phyloP scores from a whole-genome alignment of 2,888 invertebrate species.

The Melieria omissa region DNA sequence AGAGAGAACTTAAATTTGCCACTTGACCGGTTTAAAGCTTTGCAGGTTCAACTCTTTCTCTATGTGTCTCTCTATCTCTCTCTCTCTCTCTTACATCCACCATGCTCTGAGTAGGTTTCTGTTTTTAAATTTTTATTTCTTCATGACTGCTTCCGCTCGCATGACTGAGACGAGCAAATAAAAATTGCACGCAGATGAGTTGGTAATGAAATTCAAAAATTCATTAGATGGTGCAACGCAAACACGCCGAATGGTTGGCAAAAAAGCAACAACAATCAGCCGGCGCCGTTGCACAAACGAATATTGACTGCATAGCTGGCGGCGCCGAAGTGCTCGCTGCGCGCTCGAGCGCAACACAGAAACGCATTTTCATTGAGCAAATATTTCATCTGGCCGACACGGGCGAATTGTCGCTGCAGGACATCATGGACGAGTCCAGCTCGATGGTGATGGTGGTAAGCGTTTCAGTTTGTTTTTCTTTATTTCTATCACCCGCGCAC shows the following conservation, averaged over 20 bases:
- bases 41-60: no score
- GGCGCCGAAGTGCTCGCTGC: slow-evolving; percentile 25
- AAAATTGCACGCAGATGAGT: no score
- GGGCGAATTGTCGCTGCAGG: slow-evolving; percentile 60
- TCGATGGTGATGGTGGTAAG: slow-evolving; percentile 64
- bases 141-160: neutral
- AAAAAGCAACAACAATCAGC: slow-evolving; percentile 13
- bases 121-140: no score
- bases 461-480: slow-evolving; percentile 21
- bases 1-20: no score
- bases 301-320: slow-evolving; percentile 8
- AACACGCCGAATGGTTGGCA: slow-evolving; percentile 58
- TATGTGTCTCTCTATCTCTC: no score
- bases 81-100: no score
- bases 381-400: slow-evolving; percentile 62
- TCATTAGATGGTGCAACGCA: slow-evolving; percentile 55
- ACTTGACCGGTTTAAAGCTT: no score
- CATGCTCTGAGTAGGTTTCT: no score
- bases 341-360: slow-evolving; percentile 29
- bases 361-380: slow-evolving; percentile 63
- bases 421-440: slow-evolving; percentile 62
- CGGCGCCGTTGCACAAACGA: slow-evolving; percentile 17
- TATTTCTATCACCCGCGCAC: neutral
- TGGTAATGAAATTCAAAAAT: slow-evolving; percentile 33
- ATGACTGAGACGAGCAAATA: neutral